These are phyloP conservation scores for Hirtodrosophila cameraria DNA, from an alignment of 2,888 invertebrate genomes.

Conservation along the genomic window DNA sequence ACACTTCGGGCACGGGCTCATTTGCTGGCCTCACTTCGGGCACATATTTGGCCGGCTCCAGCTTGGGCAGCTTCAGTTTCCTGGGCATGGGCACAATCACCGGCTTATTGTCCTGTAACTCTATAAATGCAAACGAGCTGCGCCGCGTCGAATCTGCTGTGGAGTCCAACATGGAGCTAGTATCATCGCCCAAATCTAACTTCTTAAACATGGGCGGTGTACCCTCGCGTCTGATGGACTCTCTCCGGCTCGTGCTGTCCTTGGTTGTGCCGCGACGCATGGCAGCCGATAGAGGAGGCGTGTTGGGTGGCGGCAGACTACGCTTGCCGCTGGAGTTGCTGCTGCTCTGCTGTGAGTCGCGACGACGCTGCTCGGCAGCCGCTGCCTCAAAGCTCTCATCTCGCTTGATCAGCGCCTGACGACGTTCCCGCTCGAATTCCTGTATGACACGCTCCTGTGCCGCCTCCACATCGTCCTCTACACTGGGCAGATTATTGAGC, in stretches of 20 bases:
- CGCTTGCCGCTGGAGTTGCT: slow-evolving; percentile 63
- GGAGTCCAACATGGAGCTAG: slow-evolving; percentile 49
- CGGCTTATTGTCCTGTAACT: slow-evolving; percentile 76
- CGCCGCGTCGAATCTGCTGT: slow-evolving; percentile 72
- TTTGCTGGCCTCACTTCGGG: slow-evolving; percentile 51
- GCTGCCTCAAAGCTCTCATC: slow-evolving; percentile 78
- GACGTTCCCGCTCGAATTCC: slow-evolving; percentile 81
- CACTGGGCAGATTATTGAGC: slow-evolving; percentile 65
- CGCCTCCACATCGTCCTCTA: slow-evolving; percentile 47
- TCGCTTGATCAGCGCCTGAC: slow-evolving; percentile 79
- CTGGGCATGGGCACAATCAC: slow-evolving; percentile 79
- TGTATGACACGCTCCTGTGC: slow-evolving; percentile 74
- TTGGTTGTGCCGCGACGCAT: slow-evolving; percentile 62
- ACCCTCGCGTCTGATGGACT: slow-evolving; percentile 50
- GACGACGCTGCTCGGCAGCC: slow-evolving; percentile 56
- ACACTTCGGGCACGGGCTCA: slow-evolving; percentile 69
- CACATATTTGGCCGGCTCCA: slow-evolving; percentile 59
- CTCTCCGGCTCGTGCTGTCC: slow-evolving; percentile 54
- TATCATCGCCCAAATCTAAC: slow-evolving; percentile 64
- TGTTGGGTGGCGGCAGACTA: slow-evolving; percentile 64
- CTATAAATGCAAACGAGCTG: slow-evolving; percentile 81
- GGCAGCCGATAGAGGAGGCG: slow-evolving; percentile 28
- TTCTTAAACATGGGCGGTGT: slow-evolving; percentile 79
- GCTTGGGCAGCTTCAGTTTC: slow-evolving; percentile 71
- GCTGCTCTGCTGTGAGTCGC: slow-evolving; percentile 56